Percentiles rank a stretch among this genome's conserved stretches.
These are phyloP conservation scores for Melipona beecheii DNA, from an alignment of 2,888 invertebrate genomes.

Conservation along the genomic window DNA sequence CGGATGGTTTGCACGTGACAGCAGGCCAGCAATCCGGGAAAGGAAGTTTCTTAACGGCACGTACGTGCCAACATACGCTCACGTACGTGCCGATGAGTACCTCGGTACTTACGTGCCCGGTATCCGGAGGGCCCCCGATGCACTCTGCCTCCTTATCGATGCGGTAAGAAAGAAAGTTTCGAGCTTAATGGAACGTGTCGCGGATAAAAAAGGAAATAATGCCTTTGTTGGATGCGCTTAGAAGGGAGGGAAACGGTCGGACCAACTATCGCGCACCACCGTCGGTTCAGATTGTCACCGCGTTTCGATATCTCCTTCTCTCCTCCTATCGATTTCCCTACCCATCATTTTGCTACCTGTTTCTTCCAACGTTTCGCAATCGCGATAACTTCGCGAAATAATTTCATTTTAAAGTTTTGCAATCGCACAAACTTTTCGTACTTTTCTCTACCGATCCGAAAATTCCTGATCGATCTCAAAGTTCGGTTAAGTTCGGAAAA, in stretches of 20 bases:
- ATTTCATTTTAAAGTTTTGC: too few relatives aligned
- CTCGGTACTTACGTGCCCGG: conserved; percentile 57
- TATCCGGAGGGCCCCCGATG: conserved; percentile 40
- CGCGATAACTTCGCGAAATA: neutral
- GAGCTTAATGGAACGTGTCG: conserved; percentile 47
- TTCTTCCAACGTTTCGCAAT: neutral
- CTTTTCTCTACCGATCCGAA: too few relatives aligned
- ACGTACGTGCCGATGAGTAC: conserved; percentile 65
- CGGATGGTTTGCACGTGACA: conserved; percentile 74
- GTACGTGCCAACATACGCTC: conserved; percentile 70
- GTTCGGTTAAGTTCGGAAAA: too few relatives aligned
- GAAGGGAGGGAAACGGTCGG: neutral
- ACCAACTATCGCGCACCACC: neutral
- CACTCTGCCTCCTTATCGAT: conserved; percentile 47
- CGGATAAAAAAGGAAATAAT: conserved; percentile 44
- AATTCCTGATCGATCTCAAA: too few relatives aligned
- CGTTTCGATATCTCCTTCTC: conserved; percentile 16
- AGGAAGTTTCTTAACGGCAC: conserved; percentile 72
- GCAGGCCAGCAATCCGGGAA: conserved; percentile 66
- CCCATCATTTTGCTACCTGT: neutral
- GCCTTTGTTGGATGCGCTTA: conserved; percentile 39
- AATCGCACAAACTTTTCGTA: too few relatives aligned
- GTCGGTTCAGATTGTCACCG: conserved; percentile 27
- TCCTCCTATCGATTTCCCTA: conserved; percentile 4
- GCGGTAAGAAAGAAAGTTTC: conserved; percentile 52